phyloP scores from a whole-genome alignment of 2,888 invertebrate genomes.

The Noctua janthe region DNA sequence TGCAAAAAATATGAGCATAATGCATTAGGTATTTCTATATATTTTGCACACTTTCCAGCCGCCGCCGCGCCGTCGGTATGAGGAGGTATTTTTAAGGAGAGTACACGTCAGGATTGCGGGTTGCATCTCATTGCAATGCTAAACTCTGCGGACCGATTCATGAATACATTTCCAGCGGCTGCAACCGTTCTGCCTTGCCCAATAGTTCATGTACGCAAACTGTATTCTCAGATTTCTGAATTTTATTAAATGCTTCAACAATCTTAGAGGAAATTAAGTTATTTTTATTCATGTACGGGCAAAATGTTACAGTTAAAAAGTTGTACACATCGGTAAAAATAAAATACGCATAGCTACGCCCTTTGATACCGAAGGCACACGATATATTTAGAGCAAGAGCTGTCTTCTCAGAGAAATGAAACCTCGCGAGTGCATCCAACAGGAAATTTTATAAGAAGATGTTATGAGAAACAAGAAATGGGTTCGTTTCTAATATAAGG shows the following conservation, averaged over 20 bases:
- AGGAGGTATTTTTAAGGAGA: slow-evolving; percentile 53
- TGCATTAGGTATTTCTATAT: slow-evolving; percentile 41
- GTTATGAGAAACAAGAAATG: neutral
- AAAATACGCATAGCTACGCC: neutral
- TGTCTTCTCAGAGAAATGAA: neutral
- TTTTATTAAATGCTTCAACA: neutral
- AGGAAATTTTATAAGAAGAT: neutral
- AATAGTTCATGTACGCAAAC: slow-evolving; percentile 41
- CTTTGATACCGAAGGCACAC: neutral
- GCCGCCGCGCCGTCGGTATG: neutral
- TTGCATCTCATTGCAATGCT: slow-evolving; percentile 51
- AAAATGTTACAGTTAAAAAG: neutral
- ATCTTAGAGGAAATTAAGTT: neutral
- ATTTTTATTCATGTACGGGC: neutral
- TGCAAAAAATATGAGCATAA: slow-evolving; percentile 30
- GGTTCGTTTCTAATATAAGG: neutral
- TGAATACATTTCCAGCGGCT: slow-evolving; percentile 55
- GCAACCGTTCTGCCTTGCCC: slow-evolving; percentile 19
- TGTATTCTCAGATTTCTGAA: slow-evolving; percentile 36
- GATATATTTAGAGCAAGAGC: neutral
- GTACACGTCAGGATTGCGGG: slow-evolving; percentile 19
- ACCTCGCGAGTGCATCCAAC: neutral
- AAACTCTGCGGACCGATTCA: slow-evolving; percentile 44
- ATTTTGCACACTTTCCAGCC: slow-evolving; percentile 10
- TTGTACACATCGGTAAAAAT: neutral